Evolutionary conservation across 1,140 invertebrate species (phyloP).

Genomic region (Drosophila asahinai): DNA sequence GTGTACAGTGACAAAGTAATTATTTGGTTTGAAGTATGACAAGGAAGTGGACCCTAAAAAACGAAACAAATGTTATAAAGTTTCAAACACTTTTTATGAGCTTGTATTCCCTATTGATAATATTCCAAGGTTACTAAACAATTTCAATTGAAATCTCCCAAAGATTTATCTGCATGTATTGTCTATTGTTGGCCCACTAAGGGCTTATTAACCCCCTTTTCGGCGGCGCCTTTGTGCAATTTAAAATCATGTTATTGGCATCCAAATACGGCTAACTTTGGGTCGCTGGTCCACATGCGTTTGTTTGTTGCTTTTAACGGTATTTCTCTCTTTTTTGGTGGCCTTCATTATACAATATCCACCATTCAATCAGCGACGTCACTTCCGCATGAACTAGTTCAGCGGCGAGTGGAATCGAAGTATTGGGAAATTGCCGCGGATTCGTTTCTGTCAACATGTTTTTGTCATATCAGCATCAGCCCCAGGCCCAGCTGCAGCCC

Average conservation of each 20-base stretch:
- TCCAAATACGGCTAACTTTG: conserved; percentile 13
- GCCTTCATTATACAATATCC: conserved; percentile 61
- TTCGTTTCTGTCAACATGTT: conserved; percentile 26
- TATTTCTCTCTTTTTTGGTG: conserved; percentile 41
- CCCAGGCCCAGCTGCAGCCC: background rate
- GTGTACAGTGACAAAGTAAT: background rate
- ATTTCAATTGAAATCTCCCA: background rate
- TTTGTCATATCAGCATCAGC: background rate
- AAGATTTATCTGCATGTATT: background rate
- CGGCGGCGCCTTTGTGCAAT: background rate
- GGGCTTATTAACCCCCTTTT: background rate
- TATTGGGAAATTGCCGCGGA: conserved; percentile 46
- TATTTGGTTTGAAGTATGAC: background rate
- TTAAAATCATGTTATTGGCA: conserved; percentile 37
- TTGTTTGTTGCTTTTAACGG: conserved; percentile 45
- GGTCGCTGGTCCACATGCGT: conserved; percentile 5
- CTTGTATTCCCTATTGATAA: too few relatives aligned
- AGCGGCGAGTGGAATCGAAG: conserved; percentile 23
- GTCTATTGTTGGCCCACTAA: background rate
- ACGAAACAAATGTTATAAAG: too few relatives aligned
- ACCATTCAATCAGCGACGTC: conserved; percentile 45
- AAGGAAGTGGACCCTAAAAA: background rate
- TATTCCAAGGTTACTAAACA: background rate
- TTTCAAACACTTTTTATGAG: too few relatives aligned
- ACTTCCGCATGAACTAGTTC: conserved; percentile 74